A percentile compares a stretch with the other conserved stretches of the same genome.
Evolutionary conservation across 2,113 vertebrate species (phyloP).

Genomic region (Columba livia): DNA sequence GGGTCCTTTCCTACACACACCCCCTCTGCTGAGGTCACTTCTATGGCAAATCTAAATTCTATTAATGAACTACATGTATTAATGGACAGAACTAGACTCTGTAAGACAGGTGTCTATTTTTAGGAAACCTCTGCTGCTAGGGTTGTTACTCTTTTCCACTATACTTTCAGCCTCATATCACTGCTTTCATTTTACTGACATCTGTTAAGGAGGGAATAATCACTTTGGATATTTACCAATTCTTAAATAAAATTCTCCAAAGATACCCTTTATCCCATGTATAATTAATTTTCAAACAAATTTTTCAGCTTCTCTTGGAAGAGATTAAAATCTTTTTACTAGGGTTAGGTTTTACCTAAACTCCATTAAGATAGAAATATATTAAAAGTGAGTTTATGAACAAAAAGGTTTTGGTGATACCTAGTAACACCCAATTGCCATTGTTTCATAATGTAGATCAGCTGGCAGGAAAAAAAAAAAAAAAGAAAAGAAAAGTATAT

Average conservation of each 20-base stretch:
- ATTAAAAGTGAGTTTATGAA: not conserved
- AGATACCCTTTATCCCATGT: not conserved
- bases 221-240: not conserved
- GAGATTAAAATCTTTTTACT: not conserved
- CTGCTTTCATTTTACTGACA: not conserved
- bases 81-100: not conserved
- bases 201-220: not conserved
- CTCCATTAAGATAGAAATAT: not conserved
- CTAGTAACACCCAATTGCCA: not conserved
- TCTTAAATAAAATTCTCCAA: not conserved
- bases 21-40: not conserved
- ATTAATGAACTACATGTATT: not conserved
- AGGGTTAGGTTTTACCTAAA: not conserved
- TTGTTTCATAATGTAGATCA: not conserved
- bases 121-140: not conserved
- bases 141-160: not conserved
- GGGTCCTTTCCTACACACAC: not conserved
- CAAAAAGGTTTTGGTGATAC: not conserved
- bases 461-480: not conserved
- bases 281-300: not conserved
- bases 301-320: not conserved
- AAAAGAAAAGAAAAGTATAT: too few species aligned
- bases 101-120: not conserved
- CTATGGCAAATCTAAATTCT: not conserved
- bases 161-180: not conserved